Conservation (phyloP, 1,140 invertebrate genomes). For the Lepidurus apus region DNA sequence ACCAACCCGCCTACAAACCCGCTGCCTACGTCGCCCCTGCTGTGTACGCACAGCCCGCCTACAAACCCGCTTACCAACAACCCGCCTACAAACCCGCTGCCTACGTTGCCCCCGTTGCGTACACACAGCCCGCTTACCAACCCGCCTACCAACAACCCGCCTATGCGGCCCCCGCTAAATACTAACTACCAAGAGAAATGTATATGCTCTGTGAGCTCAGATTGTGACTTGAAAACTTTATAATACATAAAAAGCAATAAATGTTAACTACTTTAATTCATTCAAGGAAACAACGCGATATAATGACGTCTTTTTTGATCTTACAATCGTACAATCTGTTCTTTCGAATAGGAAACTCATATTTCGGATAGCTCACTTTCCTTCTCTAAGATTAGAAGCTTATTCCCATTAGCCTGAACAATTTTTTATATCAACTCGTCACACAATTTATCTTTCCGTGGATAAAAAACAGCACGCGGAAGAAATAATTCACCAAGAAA, state of each 20-base stretch:
- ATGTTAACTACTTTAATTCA: background rate
- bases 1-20: constrained; percentile 22
- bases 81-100: constrained; percentile 10
- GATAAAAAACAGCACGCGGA: too few relatives aligned
- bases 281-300: background rate
- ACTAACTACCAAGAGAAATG: background rate
- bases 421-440: too few relatives aligned
- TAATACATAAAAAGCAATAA: background rate
- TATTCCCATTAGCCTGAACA: too few relatives aligned
- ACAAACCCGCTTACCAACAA: constrained; percentile 7
- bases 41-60: background rate
- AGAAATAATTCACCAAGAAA: too few relatives aligned
- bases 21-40: background rate
- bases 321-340: too few relatives aligned
- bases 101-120: background rate
- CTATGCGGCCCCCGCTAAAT: background rate
- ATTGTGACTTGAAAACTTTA: background rate
- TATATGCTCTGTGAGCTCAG: background rate
- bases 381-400: too few relatives aligned
- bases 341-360: too few relatives aligned
- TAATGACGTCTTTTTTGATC: background rate
- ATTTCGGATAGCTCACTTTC: too few relatives aligned
- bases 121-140: background rate
- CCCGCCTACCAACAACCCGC: background rate
- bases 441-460: too few relatives aligned